Evolutionary conservation across 1,140 invertebrate species (phyloP), one percentile per base, ranked within the genome.

Genomic region (Drosophila funebris): DNA sequence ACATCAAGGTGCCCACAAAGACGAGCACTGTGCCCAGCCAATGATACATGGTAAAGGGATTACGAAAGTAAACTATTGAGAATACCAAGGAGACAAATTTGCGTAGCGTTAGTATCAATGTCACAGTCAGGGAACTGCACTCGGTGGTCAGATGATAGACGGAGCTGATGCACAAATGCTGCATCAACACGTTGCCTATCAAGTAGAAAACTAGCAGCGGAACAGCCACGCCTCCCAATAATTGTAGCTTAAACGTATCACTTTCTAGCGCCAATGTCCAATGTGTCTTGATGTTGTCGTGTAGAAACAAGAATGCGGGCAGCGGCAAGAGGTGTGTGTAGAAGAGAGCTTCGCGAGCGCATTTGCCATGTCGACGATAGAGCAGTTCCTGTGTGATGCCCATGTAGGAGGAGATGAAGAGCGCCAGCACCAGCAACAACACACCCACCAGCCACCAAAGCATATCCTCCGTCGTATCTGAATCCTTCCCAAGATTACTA

Each of bases 61-160:
- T 99, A 68, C 95, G 93, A 90, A 99, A 99, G 91, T 99, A 99
- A 24, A 97, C 77, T 76, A 99, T 99, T 0, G 98, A 99, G 87
- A 99, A 96, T 13, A 99, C 92, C 39, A 99, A 92, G 4, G 98
- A 99, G 1, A 97, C 93, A 90, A 99, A 99, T 92, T 99, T 99
- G 14, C 99, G 93, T 36, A 99, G 91, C 0, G 99, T 99, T 14
- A 99, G 95, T 2, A 99, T 97, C 48, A 99, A 93, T 0, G 98
- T 99, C 0, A 99, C 98, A 0, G 97, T 98, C 14, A 99, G 91
- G 0, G 98, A 99, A 4, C 96, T 94, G 91, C 97, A 98, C 91
- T 98, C 97, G 0, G 98, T 97, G 0, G 97, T 99, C 81, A 99
- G 93, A n/a, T 96, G 94, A 90, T 98, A 99, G 0, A 99, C 98